Conservation (phyloP, 2,797 vertebrate genomes). For the Rhinatrema bivittatum region DNA sequence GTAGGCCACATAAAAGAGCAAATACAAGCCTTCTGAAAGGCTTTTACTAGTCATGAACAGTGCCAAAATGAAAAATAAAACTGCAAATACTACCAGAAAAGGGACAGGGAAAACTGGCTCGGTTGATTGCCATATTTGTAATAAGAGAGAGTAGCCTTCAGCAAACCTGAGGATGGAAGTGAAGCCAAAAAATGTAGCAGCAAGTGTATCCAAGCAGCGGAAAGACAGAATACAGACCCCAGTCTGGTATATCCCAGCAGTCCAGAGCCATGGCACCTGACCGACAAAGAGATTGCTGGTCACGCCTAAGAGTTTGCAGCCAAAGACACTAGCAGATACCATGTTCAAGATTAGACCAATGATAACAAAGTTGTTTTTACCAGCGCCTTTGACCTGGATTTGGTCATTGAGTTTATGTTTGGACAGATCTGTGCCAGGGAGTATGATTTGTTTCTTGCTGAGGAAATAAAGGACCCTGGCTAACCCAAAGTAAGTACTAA, state of each 20-base stretch:
- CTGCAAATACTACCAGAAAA: slow-evolving; percentile 61
- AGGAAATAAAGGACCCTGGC: slow-evolving; percentile 57
- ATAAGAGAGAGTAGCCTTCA: slow-evolving; percentile 66
- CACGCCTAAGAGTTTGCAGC: slow-evolving; percentile 64
- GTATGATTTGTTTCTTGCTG: slow-evolving; percentile 39
- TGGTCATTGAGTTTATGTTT: slow-evolving; percentile 19
- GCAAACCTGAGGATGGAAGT: slow-evolving; percentile 65
- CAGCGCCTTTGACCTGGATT: not conserved
- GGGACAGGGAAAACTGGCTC: slow-evolving; percentile 49
- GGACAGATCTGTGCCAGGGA: slow-evolving; percentile 46
- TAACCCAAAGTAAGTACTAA: slow-evolving; percentile 61
- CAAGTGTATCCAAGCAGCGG: slow-evolving; percentile 55
- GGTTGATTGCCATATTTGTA: slow-evolving; percentile 34
- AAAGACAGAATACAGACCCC: slow-evolving; percentile 65
- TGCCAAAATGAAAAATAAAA: slow-evolving; percentile 66
- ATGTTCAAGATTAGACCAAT: slow-evolving; percentile 67
- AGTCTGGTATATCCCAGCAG: slow-evolving; percentile 66
- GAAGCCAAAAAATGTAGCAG: slow-evolving; percentile 70
- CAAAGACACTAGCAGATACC: slow-evolving; percentile 66
- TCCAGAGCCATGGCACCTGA: slow-evolving; percentile 81
- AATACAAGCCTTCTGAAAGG: slow-evolving; percentile 61
- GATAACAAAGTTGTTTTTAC: slow-evolving; percentile 18
- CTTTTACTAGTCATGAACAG: slow-evolving; percentile 62
- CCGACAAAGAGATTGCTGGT: slow-evolving; percentile 53
- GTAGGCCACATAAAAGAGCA: slow-evolving; percentile 65